phyloP scores from a whole-genome alignment of 2,113 vertebrate genomes.

The Sinosuthora webbiana region DNA sequence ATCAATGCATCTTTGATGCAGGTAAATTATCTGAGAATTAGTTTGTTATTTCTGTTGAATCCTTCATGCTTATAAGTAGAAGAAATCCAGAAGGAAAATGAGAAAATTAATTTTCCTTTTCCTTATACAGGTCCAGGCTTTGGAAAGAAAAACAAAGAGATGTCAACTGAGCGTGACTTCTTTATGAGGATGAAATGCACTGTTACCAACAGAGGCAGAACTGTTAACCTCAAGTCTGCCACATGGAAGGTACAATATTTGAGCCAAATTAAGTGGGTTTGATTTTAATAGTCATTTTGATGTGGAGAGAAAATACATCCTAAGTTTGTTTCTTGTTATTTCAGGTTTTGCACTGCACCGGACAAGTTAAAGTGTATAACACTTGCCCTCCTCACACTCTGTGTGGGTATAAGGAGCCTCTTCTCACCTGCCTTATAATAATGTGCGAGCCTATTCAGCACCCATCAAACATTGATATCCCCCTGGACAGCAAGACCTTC shows the following conservation, averaged over 20 bases:
- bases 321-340: background rate
- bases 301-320: background rate
- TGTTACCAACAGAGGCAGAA: constrained; percentile 88
- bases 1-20: background rate
- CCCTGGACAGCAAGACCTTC: constrained; percentile 90
- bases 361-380: constrained; percentile 81
- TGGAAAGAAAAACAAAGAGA: constrained; percentile 84
- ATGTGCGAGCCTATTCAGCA: constrained; percentile 93
- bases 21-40: background rate
- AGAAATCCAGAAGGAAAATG: background rate
- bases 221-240: constrained; percentile 91
- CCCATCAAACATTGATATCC: constrained; percentile 91
- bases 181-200: constrained; percentile 97
- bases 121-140: constrained; percentile 73
- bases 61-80: background rate
- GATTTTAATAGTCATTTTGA: background rate
- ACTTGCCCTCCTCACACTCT: constrained; percentile 74
- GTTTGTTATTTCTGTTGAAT: background rate
- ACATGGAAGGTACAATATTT: constrained; percentile 87
- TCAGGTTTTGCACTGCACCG: constrained; percentile 93
- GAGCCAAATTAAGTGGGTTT: background rate
- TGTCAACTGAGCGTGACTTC: constrained; percentile 84
- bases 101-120: background rate
- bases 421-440: constrained; percentile 87
- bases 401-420: constrained; percentile 89